Base-by-base conservation (phyloP, 2,113 vertebrate species). In the Struthidea cinerea region DNA sequence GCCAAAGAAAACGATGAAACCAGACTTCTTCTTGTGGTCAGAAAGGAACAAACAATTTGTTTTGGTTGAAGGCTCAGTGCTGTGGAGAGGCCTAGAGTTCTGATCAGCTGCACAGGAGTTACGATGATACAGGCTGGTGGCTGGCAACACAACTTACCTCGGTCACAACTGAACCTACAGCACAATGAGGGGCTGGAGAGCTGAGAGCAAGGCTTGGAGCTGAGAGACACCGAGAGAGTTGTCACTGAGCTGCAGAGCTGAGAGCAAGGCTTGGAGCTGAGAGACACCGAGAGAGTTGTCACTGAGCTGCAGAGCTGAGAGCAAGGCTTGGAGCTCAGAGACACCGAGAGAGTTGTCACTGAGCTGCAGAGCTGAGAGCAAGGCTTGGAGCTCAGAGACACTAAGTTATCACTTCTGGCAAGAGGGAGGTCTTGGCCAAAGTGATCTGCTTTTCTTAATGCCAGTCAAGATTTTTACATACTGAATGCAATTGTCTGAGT, bases 21-120 rank as follows among this genome's bases (percentile, higher is more conserved):
- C 91, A 93, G 91, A 81, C 53, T 85, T 57, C 80, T 97, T 94
- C 78, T 92, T 97, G 95, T 86, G 94, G 95, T 93, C 78, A 93
- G 89, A 92, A 84, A 92, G 86, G 94, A 96, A 91, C 71, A 96
- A 97, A 95, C 92, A 96, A 96, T 90, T 93, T 96, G 89, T 96
- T 96, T 97, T 89, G 84, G 91, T 92, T 96, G 93, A 95, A 93
- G 92, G 86, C 96, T 94, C 22, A 0, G 67, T 50, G 78, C 93
- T 94, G 46, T 70, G 69, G 78, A 93, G 75, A 89, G 56, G 60
- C 87, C 41, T 49, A 8, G 70, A 69, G 77, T 70, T 89, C 35
- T 56, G 69, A 92, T 84, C 88, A 93, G 78, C 94, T 92, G 94
- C 90, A 64, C 71, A 81, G 75, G 90, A 86, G 86, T 79, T 49